These are phyloP conservation scores for Microtus richardsoni DNA, from an alignment of 2,113 vertebrate species.

Conservation along the genomic window DNA sequence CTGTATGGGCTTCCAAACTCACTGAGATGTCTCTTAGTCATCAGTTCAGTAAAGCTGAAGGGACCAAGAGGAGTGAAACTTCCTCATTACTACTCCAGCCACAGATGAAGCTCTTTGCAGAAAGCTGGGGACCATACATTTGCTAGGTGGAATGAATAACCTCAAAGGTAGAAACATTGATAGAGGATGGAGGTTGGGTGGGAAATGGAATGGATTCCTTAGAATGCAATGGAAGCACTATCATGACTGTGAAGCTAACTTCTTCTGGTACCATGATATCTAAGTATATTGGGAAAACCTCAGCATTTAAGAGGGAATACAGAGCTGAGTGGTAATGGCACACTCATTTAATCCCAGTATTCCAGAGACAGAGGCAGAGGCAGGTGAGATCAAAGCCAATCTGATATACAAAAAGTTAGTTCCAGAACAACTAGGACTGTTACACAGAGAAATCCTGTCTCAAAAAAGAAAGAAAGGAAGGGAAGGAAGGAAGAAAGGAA, in stretches of 20 bases:
- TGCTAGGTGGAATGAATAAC: neutral
- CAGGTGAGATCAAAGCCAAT: too few relatives aligned
- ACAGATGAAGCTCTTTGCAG: neutral
- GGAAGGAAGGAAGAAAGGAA: too few relatives aligned
- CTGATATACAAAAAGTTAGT: too few relatives aligned
- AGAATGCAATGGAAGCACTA: neutral
- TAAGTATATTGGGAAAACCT: too few relatives aligned
- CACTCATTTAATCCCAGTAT: too few relatives aligned
- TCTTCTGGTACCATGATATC: neutral
- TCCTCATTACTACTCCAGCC: neutral
- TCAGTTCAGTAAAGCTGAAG: conserved; percentile 21
- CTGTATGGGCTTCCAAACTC: neutral
- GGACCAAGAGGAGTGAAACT: neutral
- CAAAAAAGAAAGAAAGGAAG: too few relatives aligned
- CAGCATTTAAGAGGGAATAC: too few relatives aligned
- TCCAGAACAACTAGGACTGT: too few relatives aligned
- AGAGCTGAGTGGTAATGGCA: too few relatives aligned
- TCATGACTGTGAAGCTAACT: neutral
- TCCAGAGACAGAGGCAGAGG: too few relatives aligned
- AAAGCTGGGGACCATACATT: neutral
- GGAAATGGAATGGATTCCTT: neutral
- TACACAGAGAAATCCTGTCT: too few relatives aligned
- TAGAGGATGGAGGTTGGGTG: neutral
- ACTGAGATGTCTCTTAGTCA: neutral
- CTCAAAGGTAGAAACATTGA: neutral